phyloP scores from a whole-genome alignment of 2,888 invertebrate species.

The Nysson spinosus region DNA sequence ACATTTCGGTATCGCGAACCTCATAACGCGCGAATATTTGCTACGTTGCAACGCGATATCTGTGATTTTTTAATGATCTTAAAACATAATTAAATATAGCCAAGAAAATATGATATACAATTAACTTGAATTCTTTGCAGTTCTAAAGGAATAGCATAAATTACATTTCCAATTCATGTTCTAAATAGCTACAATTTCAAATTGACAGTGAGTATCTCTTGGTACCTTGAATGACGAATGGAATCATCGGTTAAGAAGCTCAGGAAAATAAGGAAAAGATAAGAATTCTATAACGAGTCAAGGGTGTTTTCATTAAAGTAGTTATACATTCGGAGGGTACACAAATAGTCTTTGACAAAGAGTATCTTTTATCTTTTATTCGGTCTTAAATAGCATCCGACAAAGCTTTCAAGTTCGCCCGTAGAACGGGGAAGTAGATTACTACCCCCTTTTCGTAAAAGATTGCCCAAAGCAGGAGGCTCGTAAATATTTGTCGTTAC shows the following conservation, averaged over 20 bases:
- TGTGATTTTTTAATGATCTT: not conserved
- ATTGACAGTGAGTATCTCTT: not conserved
- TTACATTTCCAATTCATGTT: no score
- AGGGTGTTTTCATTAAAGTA: conserved; percentile 51
- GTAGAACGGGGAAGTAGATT: conserved; percentile 4
- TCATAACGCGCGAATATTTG: conserved; percentile 37
- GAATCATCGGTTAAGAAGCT: no score
- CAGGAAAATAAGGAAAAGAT: not conserved
- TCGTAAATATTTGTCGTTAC: conserved; percentile 61
- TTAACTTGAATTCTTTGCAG: no score
- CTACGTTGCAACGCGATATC: conserved; percentile 12
- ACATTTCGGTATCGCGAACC: conserved; percentile 29
- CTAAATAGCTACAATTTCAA: no score
- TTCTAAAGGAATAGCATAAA: no score
- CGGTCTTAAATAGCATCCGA: no score
- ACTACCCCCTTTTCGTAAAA: conserved; percentile 18
- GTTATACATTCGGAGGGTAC: conserved; percentile 31
- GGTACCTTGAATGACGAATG: not conserved
- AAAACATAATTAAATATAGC: not conserved
- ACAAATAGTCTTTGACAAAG: conserved; percentile 51
- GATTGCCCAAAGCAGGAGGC: conserved; percentile 36
- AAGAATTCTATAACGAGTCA: not conserved
- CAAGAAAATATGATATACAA: no score
- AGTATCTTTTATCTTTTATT: no score
- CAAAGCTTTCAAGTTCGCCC: no score